Conservation (phyloP, 2,888 invertebrate species). For the Lasius fuliginosus region DNA sequence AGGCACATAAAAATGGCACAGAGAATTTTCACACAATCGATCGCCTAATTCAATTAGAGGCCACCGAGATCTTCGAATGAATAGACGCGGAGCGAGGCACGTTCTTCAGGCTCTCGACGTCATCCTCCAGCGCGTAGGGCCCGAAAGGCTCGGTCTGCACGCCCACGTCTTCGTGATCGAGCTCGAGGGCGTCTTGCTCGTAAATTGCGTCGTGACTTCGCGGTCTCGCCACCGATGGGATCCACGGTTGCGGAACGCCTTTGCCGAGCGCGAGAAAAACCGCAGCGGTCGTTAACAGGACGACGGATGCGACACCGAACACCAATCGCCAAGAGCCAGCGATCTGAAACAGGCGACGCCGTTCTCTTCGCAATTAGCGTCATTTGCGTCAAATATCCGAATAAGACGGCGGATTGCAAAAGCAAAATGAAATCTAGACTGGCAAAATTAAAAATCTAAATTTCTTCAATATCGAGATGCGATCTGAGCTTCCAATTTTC, state of each 20-base stretch:
- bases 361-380: neutral
- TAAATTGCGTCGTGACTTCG: constrained; percentile 85
- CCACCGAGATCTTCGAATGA: constrained; percentile 79
- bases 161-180: constrained; percentile 85
- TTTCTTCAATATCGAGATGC: neutral
- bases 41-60: constrained; percentile 62
- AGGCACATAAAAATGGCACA: constrained; percentile 6
- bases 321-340: constrained; percentile 89
- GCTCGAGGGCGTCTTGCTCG: constrained; percentile 83
- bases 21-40: neutral
- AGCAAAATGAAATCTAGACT: neutral
- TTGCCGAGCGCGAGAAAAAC: constrained; percentile 88
- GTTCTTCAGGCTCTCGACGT: constrained; percentile 76
- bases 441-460: no score
- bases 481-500: neutral
- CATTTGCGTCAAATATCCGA: neutral
- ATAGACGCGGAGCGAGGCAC: constrained; percentile 79
- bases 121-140: constrained; percentile 80
- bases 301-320: constrained; percentile 88
- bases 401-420: neutral
- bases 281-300: constrained; percentile 87
- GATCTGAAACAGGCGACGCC: constrained; percentile 84
- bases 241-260: constrained; percentile 89
- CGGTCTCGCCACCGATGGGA: constrained; percentile 84
- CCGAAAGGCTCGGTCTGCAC: constrained; percentile 84